Evolutionary conservation across 2,797 vertebrate species (phyloP).

Genomic region (Syngnathus rostellatus): DNA sequence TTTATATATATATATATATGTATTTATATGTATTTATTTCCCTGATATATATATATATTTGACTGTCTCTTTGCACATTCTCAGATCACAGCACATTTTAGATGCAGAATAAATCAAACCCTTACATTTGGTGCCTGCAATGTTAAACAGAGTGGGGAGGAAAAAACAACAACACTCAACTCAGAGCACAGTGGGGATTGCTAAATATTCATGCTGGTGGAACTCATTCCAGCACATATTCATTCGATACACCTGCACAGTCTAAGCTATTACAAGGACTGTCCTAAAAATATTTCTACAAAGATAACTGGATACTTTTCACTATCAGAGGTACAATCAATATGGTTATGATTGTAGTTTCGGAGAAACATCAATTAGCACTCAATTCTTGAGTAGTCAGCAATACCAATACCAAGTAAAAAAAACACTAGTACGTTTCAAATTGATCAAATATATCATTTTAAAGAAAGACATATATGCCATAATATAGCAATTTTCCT

Average conservation of each 20-base stretch:
- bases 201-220: constrained; percentile 29
- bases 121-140: constrained; percentile 24
- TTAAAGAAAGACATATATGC: no score
- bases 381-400: no score
- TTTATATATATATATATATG: no score
- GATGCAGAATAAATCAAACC: constrained; percentile 40
- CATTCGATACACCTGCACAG: neutral
- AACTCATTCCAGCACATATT: neutral
- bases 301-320: no score
- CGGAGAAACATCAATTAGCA: neutral
- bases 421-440: neutral
- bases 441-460: no score
- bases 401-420: neutral
- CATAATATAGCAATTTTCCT: no score
- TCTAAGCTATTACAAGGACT: constrained; percentile 5
- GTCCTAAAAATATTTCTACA: neutral
- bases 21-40: neutral
- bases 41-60: neutral
- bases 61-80: constrained; percentile 35
- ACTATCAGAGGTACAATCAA: neutral
- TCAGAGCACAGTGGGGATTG: constrained; percentile 16
- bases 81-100: constrained; percentile 23
- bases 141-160: constrained; percentile 23
- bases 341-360: neutral
- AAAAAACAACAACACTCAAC: neutral